Evolutionary conservation across 35 echinoderm and acorn worm genomes (phyloP).

Genomic region (Patiria miniata): DNA sequence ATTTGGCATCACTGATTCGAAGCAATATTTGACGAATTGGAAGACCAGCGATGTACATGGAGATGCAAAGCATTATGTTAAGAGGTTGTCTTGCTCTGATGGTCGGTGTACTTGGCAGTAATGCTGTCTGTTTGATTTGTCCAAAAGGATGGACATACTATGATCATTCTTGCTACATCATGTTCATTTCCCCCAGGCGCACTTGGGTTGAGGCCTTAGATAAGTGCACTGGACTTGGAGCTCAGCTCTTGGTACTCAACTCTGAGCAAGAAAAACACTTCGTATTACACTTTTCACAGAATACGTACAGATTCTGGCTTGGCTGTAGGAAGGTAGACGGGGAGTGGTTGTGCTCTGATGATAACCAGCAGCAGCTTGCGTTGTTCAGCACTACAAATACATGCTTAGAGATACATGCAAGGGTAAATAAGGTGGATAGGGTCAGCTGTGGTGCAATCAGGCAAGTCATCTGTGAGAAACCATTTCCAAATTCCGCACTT

Average conservation of each 20-base stretch:
- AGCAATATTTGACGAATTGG: too few relatives aligned
- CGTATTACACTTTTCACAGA: not conserved
- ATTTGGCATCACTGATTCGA: too few relatives aligned
- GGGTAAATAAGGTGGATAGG: too few relatives aligned
- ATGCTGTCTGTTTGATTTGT: not conserved
- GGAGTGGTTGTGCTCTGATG: not conserved
- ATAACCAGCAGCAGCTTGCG: not conserved
- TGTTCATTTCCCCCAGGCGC: not conserved
- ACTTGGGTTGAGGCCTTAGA: not conserved
- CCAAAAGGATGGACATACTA: not conserved
- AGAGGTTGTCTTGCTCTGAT: slow-evolving; percentile 7
- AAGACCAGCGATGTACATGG: not conserved
- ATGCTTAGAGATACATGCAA: too few relatives aligned
- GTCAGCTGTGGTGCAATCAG: too few relatives aligned
- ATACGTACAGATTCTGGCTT: not conserved
- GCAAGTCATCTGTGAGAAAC: not conserved
- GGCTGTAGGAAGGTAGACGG: not conserved
- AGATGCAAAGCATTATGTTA: not conserved
- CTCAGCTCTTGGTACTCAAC: not conserved
- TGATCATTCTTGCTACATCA: not conserved
- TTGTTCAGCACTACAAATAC: too few relatives aligned
- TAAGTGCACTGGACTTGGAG: not conserved
- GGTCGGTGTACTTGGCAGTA: not conserved
- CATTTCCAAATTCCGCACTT: not conserved
- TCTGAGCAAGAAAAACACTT: not conserved